Conservation (phyloP, 2,888 invertebrate species). For the Galerucella pusilla region DNA sequence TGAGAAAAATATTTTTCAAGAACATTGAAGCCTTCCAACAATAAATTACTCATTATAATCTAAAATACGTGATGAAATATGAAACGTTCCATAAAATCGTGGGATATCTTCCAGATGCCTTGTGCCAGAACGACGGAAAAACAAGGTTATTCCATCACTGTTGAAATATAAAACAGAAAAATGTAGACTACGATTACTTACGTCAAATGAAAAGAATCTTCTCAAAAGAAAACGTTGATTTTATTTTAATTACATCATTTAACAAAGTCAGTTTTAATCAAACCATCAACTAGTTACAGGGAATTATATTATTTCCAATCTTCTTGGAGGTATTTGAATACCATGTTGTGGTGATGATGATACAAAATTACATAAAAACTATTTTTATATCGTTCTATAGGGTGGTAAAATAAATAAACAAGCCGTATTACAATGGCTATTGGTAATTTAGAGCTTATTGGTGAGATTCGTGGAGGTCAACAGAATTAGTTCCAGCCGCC, state of each 20-base stretch:
- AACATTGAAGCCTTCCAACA: neutral
- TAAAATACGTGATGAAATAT: neutral
- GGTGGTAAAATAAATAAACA: neutral
- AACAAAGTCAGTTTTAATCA: too few species aligned
- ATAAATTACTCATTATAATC: neutral
- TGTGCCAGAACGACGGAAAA: neutral
- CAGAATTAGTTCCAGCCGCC: constrained; percentile 4
- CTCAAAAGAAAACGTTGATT: too few species aligned
- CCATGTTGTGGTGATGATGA: too few species aligned
- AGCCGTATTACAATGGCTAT: neutral
- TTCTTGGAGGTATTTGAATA: too few species aligned
- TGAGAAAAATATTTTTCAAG: neutral
- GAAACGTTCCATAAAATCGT: neutral
- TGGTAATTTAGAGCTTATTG: constrained; percentile 3
- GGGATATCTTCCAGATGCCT: neutral
- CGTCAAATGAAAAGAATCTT: too few species aligned
- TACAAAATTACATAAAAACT: too few species aligned
- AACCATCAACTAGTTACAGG: too few species aligned
- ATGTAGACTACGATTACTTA: too few species aligned
- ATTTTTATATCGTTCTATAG: neutral
- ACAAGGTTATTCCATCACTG: neutral
- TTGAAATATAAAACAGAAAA: too few species aligned
- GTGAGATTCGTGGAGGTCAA: constrained; percentile 5
- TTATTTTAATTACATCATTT: too few species aligned
- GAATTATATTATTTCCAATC: too few species aligned